Base-by-base conservation (phyloP, 2,888 invertebrate species). In the Agriotes lineatus region DNA sequence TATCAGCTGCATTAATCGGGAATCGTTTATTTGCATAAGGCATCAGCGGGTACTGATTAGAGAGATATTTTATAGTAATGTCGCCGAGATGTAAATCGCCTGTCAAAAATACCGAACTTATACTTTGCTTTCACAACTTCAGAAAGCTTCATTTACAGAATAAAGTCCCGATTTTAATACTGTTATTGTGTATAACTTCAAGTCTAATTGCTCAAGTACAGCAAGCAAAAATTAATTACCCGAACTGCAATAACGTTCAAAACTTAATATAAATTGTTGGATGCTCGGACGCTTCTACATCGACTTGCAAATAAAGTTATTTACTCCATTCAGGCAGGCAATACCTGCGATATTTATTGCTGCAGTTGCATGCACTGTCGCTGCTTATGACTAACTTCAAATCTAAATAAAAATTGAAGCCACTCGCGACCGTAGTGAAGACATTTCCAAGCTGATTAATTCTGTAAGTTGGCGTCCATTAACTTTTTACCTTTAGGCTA, bases 321-420 rank as follows among this genome's bases (percentile, higher is more conserved):
- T 71, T 71, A 71, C 71, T 65, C 62, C 42, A 58, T 68, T 62
- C 52, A 50, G 45, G 50, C 71, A 71, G 71, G 71, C 71, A 68
- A 71, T 71, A 54, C 59, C 57, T 62, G 58, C 50, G 61, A 61
- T 68, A 71, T 68, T 71, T 68, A 68, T 68, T 65, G 59, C 65
- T 71, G 61, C 68, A 61, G 68, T 65, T 65, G 69, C 69, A 68
- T 65, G 67, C 52, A 42, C 12, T 61, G 67, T 64, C 56, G 48
- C 64, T 63, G 22, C 19, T 68, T 68, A 16, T 14, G 22, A 39
- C 56, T 30, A 16, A 50, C 50, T 50, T 50, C 14, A 37, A 37
- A n/a, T 37, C 14, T 37, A n/a, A 37, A 37, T 37, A 37, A 37
- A 37, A 37, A 37, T 14, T 37, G 12, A 37, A 37, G 14, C 37